Evolutionary conservation across 1,140 invertebrate species (phyloP), one percentile per base, ranked within the genome.

Genomic region (Bombus huntii): DNA sequence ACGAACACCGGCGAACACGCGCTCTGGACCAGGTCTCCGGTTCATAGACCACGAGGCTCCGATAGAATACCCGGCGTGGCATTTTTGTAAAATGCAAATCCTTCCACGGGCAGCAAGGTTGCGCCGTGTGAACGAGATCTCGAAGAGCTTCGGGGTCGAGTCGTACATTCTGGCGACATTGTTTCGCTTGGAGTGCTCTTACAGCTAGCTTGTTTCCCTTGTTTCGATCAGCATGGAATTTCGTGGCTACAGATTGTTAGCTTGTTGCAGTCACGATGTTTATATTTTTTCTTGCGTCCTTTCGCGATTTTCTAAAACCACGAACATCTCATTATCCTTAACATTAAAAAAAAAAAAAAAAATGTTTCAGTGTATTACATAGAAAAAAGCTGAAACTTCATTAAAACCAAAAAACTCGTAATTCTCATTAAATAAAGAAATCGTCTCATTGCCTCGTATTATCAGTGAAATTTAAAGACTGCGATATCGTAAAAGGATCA

Each of bases 61-160:
- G 88, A 84, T 81, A 89, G 89, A 91, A 90, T 86, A 88, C 81
- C 81, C 88, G 74, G 89, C 6, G 37, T 15, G 74, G 75, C 66
- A 5, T 89, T 88, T 92, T 91, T 91, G 81, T 90, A 90, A 90
- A 92, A 93, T 93, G 92, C 90, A 93, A 94, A 93, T 94, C 90
- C 88, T 86, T 86, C 81, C 75, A 71, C 81, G 88, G 62, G 75
- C 44, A 77, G 79, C 75, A 86, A 79, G 47, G 71, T 76, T 42
- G 73, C 62, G 81, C 86, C 82, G 89, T 87, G 88, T 82, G 85
- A 87, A 89, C 81, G 81, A 73, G 81, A 81, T 89, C 82, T 77
- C 74, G 22, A 42, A 18, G 81, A 39, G 34, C 53, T 59, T 80
- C 86, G 72, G 53, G 80, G 81, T 85, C 86, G 81, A 53, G 73